Conservation (phyloP, 2,888 invertebrate genomes). For the Oxycera nigricornis region DNA sequence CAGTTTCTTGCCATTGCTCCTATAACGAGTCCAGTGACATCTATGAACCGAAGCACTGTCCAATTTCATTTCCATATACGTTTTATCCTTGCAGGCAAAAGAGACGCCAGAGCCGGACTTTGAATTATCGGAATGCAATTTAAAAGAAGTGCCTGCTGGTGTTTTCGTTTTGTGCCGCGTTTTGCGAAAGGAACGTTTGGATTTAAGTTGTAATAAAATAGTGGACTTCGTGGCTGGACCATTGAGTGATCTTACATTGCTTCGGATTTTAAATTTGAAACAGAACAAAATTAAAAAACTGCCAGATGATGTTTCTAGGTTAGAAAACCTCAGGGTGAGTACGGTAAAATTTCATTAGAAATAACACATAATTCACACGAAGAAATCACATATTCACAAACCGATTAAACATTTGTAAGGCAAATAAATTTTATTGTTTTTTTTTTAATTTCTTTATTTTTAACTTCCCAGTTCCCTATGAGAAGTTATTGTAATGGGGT, state of each 20-base stretch:
- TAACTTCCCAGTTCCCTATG: too few species aligned
- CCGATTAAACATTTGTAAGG: too few species aligned
- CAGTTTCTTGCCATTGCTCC: neutral
- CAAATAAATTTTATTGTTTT: too few species aligned
- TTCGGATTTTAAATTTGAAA: constrained; percentile 73
- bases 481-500: too few species aligned
- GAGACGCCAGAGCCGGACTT: constrained; percentile 84
- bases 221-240: constrained; percentile 75
- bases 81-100: constrained; percentile 56
- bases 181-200: constrained; percentile 76
- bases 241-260: constrained; percentile 72
- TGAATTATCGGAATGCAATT: constrained; percentile 80
- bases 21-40: neutral
- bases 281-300: constrained; percentile 70
- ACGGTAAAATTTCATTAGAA: too few species aligned
- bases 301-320: constrained; percentile 70
- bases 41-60: neutral
- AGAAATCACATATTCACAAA: too few species aligned
- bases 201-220: constrained; percentile 73
- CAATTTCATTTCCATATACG: neutral
- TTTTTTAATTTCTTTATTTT: too few species aligned
- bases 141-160: constrained; percentile 76
- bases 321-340: constrained; percentile 72
- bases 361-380: too few species aligned
- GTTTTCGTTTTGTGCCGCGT: constrained; percentile 83